These are phyloP conservation scores for Erpobdella octoculata DNA, from an alignment of 2,888 invertebrate genomes.

Conservation along the genomic window DNA sequence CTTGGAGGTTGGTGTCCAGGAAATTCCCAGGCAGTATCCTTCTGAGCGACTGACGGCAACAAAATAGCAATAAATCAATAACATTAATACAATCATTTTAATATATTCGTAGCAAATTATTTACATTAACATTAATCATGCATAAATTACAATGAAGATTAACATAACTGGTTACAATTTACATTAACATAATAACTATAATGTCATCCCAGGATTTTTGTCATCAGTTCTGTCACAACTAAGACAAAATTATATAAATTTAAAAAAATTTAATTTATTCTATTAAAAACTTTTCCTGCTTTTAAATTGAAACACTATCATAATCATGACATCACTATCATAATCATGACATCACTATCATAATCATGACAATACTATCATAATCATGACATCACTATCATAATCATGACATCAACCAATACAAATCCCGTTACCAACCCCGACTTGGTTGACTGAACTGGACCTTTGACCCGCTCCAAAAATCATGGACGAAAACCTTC, in stretches of 20 bases:
- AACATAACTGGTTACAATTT: too few species aligned
- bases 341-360: background rate
- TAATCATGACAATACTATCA: background rate
- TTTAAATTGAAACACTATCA: background rate
- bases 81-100: background rate
- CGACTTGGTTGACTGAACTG: background rate
- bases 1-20: background rate
- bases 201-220: too few species aligned
- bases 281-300: background rate
- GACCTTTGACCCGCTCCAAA: conserved; percentile 13
- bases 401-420: too few species aligned
- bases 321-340: background rate
- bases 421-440: too few species aligned
- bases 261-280: background rate
- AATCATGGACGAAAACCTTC: conserved; percentile 17
- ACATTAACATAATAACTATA: too few species aligned
- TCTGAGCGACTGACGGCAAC: background rate
- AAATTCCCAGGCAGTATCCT: background rate
- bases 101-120: background rate
- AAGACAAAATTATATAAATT: background rate
- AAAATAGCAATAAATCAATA: background rate
- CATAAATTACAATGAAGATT: too few species aligned
- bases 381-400: background rate
- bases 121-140: background rate
- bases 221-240: background rate